phyloP scores from a whole-genome alignment of 2,797 vertebrate species.

The Tokudaia muenninki region DNA sequence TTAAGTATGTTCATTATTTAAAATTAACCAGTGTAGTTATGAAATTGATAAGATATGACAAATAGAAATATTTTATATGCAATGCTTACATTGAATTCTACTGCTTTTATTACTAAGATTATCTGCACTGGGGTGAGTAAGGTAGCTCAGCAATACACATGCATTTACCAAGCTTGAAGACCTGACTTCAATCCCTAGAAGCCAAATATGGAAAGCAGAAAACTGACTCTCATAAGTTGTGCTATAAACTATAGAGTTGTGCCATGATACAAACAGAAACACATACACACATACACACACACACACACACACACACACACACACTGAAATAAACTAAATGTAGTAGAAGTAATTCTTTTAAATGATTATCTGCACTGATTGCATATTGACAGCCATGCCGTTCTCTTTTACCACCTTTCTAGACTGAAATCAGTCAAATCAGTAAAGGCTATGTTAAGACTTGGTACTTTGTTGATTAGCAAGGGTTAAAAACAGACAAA shows the following conservation, averaged over 20 bases:
- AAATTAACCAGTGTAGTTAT: background rate
- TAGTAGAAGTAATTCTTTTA: background rate
- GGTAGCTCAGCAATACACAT: background rate
- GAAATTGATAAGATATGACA: background rate
- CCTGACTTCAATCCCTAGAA: background rate
- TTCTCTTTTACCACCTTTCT: background rate
- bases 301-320: background rate
- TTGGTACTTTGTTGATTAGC: constrained; percentile 18
- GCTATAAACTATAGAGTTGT: background rate
- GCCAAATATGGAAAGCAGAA: background rate
- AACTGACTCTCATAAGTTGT: background rate
- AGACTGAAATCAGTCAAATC: background rate
- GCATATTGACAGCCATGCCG: no score
- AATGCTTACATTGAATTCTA: background rate
- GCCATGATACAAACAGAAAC: background rate
- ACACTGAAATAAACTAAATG: background rate
- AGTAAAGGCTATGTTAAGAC: background rate
- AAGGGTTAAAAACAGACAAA: background rate
- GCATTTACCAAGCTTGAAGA: background rate
- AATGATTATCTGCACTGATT: background rate
- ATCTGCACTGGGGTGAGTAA: background rate
- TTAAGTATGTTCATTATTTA: background rate
- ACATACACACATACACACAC: background rate
- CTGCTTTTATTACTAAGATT: background rate
- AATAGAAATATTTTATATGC: constrained; percentile 9